Base-by-base conservation (phyloP, 1,140 invertebrate species). In the Lanistes nyassanus region DNA sequence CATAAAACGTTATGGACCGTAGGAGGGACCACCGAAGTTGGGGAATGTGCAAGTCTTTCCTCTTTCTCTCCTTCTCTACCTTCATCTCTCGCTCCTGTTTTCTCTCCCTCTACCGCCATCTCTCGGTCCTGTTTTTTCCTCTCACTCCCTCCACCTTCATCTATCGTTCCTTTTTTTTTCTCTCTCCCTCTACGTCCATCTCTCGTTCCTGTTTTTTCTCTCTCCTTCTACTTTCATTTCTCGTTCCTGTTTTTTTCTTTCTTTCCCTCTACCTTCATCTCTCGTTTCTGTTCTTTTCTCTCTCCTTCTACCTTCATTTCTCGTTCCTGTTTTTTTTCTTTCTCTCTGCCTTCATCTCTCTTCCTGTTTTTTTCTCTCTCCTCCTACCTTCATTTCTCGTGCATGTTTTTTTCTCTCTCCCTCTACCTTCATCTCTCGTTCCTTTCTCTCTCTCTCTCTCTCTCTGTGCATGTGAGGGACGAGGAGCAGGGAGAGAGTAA, bases 331-430 rank as follows among this genome's bases (percentile, higher is more conserved):
- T 72, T 29, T 58, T 34, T 60, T 55, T 72, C 53, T 72, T 37
- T 72, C 70, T 72, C 70, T 72, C 70, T 72, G 23, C 60, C 70
- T 72, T 55, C 60, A 23, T 60, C 70, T 72, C 70, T 72, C 70
- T 72, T 37, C 42, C 13, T 67, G 31, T 67, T 26, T 34, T 13
- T 67, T 26, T 67, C 7, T 67, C 21, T 67, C 36, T 67, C 65
- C n/a, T n/a, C n/a, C n/a, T n/a, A n/a, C n/a, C n/a, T n/a, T n/a
- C n/a, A n/a, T n/a, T n/a, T n/a, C n/a, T n/a, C n/a, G n/a, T n/a
- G n/a, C n/a, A n/a, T n/a, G n/a, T n/a, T n/a, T 34, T 37, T 67
- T 11, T 37, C 21, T 16, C 23, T 9, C 11, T n/a, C n/a, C n/a
- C n/a, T n/a, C n/a, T n/a, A n/a, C 58, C 34, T 31, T 62, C 58